A percentile compares a stretch with the other conserved stretches of the same genome.
Evolutionary conservation across 2,888 invertebrate species (phyloP).

Genomic region (Pristionchus japonicus): DNA sequence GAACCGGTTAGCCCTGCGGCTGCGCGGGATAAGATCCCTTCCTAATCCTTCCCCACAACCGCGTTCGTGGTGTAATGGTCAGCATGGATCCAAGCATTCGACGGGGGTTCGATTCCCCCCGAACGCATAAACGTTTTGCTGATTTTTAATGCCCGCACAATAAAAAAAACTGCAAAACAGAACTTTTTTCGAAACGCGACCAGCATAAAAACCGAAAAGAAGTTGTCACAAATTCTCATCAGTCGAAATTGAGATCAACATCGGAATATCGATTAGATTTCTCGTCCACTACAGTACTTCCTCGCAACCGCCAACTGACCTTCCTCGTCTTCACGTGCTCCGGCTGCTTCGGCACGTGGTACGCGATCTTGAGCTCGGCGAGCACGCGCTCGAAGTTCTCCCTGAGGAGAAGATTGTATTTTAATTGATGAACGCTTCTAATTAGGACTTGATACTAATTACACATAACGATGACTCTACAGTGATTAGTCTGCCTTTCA

Average conservation of each 20-base stretch:
- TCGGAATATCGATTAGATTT: too few species aligned
- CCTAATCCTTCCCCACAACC: not conserved
- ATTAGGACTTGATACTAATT: too few species aligned
- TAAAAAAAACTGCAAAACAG: too few species aligned
- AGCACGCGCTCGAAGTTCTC: conserved; percentile 52
- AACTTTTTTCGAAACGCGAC: too few species aligned
- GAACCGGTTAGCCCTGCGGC: conserved; percentile 5
- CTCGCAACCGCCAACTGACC: conserved; percentile 42
- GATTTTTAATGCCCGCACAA: too few species aligned
- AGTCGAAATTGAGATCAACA: too few species aligned
- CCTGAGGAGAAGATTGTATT: not conserved
- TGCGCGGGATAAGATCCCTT: not conserved
- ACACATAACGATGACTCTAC: too few species aligned
- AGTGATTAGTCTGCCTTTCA: too few species aligned
- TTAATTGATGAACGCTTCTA: too few species aligned
- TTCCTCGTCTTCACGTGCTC: conserved; percentile 67
- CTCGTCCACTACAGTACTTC: not conserved
- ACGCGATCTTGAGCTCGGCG: conserved; percentile 69
- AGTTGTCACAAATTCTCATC: too few species aligned
- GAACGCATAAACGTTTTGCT: conserved; percentile 50
- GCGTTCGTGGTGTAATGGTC: conserved; percentile 59
- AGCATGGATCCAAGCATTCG: conserved; percentile 62
- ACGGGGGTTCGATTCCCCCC: conserved; percentile 60
- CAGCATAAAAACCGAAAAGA: too few species aligned
- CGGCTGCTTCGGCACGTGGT: conserved; percentile 69